phyloP scores from a whole-genome alignment of 2,888 invertebrate species.

The Willowsia nigromaculata region DNA sequence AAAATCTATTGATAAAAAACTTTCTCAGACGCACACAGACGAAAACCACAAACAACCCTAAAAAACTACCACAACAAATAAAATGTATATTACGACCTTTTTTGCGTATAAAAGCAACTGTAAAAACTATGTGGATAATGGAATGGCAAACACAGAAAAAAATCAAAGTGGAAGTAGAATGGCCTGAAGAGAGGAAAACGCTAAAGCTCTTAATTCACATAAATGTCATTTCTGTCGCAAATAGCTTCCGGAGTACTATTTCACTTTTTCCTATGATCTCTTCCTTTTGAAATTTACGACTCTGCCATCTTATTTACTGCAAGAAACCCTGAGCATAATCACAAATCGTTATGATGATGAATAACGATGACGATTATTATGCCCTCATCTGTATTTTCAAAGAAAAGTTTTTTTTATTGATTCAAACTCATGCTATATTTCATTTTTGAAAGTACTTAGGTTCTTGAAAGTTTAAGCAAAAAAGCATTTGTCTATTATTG shows the following conservation, averaged over 20 bases:
- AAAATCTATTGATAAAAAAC: background rate
- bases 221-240: slow-evolving; percentile 57
- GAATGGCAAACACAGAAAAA: background rate
- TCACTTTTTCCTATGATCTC: background rate
- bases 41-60: background rate
- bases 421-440: background rate
- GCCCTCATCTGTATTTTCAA: background rate
- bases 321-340: background rate
- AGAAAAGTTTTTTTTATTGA: background rate
- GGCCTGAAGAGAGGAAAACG: background rate
- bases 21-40: background rate
- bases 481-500: too few species aligned
- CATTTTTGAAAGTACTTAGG: background rate
- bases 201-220: slow-evolving; percentile 44
- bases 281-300: slow-evolving; percentile 12
- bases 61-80: background rate
- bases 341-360: background rate
- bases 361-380: background rate
- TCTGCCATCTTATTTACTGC: slow-evolving; percentile 27
- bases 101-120: background rate
- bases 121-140: background rate
- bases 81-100: background rate
- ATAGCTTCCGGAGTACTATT: slow-evolving; percentile 40
- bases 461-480: too few species aligned
- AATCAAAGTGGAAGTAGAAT: slow-evolving; percentile 3